A percentile compares a stretch with the other conserved stretches of the same genome.
phyloP scores from a whole-genome alignment of 2,797 vertebrate species.

The Schizothorax lantsangensis region DNA sequence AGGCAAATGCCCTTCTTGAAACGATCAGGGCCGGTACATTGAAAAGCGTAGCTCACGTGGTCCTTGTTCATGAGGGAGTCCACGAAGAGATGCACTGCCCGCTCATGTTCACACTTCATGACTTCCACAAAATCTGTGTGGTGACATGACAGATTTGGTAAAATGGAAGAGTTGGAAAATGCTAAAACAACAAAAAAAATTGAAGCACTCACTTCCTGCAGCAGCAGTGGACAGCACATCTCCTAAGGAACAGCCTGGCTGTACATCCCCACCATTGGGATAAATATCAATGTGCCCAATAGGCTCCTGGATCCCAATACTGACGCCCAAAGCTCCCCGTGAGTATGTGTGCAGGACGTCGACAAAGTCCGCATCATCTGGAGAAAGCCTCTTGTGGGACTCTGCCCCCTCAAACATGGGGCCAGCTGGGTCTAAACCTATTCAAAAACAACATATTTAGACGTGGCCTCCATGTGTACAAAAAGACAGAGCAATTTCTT shows the following conservation, averaged over 20 bases:
- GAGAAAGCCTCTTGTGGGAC: slow-evolving; percentile 87
- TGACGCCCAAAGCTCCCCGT: slow-evolving; percentile 88
- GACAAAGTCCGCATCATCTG: slow-evolving; percentile 94
- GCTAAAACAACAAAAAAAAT: background rate
- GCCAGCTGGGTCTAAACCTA: slow-evolving; percentile 95
- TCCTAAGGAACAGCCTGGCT: slow-evolving; percentile 89
- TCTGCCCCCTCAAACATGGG: slow-evolving; percentile 93
- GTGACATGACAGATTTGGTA: background rate
- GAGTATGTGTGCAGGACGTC: slow-evolving; percentile 97
- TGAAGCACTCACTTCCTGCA: slow-evolving; percentile 85
- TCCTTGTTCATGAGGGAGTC: slow-evolving; percentile 93
- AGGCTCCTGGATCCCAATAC: slow-evolving; percentile 95
- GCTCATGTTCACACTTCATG: slow-evolving; percentile 92
- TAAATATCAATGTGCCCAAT: slow-evolving; percentile 96
- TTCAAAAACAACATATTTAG: background rate
- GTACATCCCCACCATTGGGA: slow-evolving; percentile 93
- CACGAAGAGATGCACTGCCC: slow-evolving; percentile 92
- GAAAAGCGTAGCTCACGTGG: slow-evolving; percentile 91
- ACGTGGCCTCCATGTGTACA: background rate
- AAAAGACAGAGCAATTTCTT: background rate
- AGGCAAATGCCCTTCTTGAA: slow-evolving; percentile 97
- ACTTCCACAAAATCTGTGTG: slow-evolving; percentile 85
- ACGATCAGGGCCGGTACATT: slow-evolving; percentile 87
- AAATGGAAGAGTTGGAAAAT: background rate
- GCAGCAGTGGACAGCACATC: slow-evolving; percentile 85